Evolutionary conservation across 2,888 invertebrate genomes (phyloP).

Genomic region (Acanthosepion pharaonis): DNA sequence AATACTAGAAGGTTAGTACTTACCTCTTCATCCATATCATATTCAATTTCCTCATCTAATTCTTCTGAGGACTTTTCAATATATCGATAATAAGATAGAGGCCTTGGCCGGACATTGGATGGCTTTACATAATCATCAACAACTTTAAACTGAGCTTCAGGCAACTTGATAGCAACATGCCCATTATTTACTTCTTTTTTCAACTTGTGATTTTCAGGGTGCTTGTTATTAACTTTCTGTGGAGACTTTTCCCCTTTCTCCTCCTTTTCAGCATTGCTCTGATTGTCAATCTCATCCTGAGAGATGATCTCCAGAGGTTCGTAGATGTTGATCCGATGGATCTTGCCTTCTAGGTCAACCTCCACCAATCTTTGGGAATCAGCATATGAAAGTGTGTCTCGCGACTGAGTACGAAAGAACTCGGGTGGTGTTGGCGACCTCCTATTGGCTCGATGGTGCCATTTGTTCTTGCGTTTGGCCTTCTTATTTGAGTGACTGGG

Average conservation of each 20-base stretch:
- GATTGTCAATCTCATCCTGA: conserved; percentile 73
- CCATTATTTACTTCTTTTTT: conserved; percentile 62
- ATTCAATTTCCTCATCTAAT: conserved; percentile 92
- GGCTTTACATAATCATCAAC: conserved; percentile 84
- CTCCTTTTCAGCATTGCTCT: conserved; percentile 72
- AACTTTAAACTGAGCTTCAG: conserved; percentile 82
- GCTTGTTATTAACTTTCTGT: conserved; percentile 55
- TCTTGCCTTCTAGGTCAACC: conserved; percentile 88
- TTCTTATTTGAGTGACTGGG: conserved; percentile 71
- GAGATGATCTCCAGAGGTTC: conserved; percentile 76
- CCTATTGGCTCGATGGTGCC: conserved; percentile 68
- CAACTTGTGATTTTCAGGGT: conserved; percentile 57
- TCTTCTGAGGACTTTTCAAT: conserved; percentile 96
- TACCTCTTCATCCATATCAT: conserved; percentile 96
- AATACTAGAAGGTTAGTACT: background rate
- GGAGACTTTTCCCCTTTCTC: conserved; percentile 70
- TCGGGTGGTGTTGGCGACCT: conserved; percentile 74
- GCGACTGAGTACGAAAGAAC: conserved; percentile 71
- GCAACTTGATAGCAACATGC: conserved; percentile 77
- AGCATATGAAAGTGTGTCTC: conserved; percentile 86
- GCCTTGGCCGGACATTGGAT: conserved; percentile 86
- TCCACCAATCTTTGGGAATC: conserved; percentile 90
- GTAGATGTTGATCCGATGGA: conserved; percentile 79
- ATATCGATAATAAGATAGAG: conserved; percentile 89
- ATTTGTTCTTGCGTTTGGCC: conserved; percentile 74